Evolutionary conservation across 1,140 invertebrate genomes (phyloP), one percentile per base, ranked within the genome.

Genomic region (Brachionus rubens): DNA sequence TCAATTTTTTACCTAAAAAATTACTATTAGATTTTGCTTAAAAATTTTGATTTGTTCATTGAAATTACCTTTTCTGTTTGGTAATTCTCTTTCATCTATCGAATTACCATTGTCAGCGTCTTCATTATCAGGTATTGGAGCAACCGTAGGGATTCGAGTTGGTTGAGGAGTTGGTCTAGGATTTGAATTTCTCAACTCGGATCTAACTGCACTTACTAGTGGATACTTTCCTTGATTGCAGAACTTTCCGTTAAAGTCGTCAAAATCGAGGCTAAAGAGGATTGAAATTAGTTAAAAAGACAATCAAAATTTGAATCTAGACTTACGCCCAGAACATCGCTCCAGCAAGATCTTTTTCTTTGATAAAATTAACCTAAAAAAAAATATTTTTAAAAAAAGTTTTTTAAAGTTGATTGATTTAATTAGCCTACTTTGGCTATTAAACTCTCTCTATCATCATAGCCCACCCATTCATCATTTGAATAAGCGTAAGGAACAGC

Each of bases 401-500:
- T 24, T 21, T 41, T 9, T 0, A 19, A 6, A 19, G 9, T 14
- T 14, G 5, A 21, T n/a, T 48, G 21, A 7, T 21, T 24, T 52
- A 36, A 40, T 26, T 12, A 24, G 47, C n/a, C 5, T 46, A 79
- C 79, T 76, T 81, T 81, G 21, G 72, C 50, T 52, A 46, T 48
- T 14, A 80, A 43, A 59, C 79, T 80, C 19, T n/a, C 30, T 1
- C 33, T 89, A 80, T 96, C 93, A 81, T 96, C 93, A 81, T 93
- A 96, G 1, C 92, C 92, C 19, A 96, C 92, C 93, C 93, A 96
- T 84, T 94, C 92, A 82, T 93, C 90, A 21, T 88, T 90, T 78
- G 89, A 90, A 81, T 87, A 92, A 10, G 92, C 92, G 80, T 91
- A 93, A 0, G 93, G 93, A 47, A 68, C 65, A n/a, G n/a, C 28